These are phyloP conservation scores for Lumbricus terrestris DNA, from an alignment of 2,888 invertebrate species.

Conservation along the genomic window DNA sequence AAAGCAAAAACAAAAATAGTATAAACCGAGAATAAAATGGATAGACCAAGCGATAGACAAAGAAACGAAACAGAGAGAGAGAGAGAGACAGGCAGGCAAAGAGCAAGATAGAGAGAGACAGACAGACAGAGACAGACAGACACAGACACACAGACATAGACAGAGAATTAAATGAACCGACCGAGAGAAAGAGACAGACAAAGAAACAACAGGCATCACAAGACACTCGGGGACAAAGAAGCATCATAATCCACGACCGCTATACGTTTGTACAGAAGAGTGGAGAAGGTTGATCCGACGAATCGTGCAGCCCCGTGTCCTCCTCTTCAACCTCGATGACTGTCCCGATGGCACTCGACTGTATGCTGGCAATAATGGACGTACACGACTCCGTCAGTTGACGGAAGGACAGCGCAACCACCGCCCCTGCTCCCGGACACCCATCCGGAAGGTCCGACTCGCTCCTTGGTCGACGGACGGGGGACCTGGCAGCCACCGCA, in stretches of 20 bases:
- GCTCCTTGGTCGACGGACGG: conserved; percentile 9
- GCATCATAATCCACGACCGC: no score
- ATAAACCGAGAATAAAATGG: no score
- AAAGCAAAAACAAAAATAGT: no score
- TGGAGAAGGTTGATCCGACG: not conserved
- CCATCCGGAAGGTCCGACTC: not conserved
- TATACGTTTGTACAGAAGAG: not conserved
- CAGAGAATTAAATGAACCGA: no score
- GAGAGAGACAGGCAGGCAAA: no score
- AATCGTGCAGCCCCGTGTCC: not conserved
- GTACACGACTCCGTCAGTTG: not conserved
- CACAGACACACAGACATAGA: not conserved
- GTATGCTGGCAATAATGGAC: not conserved
- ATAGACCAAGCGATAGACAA: not conserved
- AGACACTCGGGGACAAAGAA: not conserved
- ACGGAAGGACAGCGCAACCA: not conserved
- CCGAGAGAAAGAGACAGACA: not conserved
- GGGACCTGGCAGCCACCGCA: not conserved
- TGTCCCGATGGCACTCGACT: not conserved
- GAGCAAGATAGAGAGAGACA: no score
- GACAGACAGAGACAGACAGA: not conserved
- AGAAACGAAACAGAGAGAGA: not conserved
- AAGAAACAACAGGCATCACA: not conserved
- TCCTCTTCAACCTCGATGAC: not conserved
- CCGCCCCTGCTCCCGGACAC: not conserved